Evolutionary conservation across 1,140 invertebrate species (phyloP), one percentile per base, ranked within the genome.

Genomic region (Reticulitermes speratus): DNA sequence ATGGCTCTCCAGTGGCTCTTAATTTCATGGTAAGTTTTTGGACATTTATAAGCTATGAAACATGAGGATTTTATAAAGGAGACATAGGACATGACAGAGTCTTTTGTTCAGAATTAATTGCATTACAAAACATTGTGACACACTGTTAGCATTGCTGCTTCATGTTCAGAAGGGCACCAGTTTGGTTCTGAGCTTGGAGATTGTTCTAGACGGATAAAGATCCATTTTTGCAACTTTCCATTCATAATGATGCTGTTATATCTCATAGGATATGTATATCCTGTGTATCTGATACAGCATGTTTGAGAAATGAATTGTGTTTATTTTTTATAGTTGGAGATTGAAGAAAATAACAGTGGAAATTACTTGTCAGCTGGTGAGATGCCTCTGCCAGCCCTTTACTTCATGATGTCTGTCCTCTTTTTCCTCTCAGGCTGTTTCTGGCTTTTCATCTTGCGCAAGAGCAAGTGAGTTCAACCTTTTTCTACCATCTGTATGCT

Each of bases 311-410:
- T 48, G 7, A 83, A 9, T 83, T 25, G 25, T 83, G n/a, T 82
- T 55, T 12, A 44, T 83, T 69, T 84, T 44, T 85, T 87, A 19
- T 89, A 97, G 96, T 94, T 98, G 88, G 93, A 96, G 90, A 96
- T 98, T 88, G 94, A 93, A 87, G 97, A 97, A 90, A 96, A 95
- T 87, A 98, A 98, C 90, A 92, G 93, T 84, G 94, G 95, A 44
- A 99, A 97, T 90, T 99, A 96, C 89, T 91, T 99, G 30, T 99
- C 98, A n/a, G 98, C 98, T 16, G 98, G 98, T 3, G 97, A 99
- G 91, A 98, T 99, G 94, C 98, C 98, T 0, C 92, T 99, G 82
- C 98, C 98, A 1, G 94, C 95, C 21, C 90, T 99, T 1, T 99
- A 98, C 90, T 97, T 97, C 87, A 95, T 96, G 92, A 97, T 99